These are phyloP conservation scores for Clusia tigrina DNA, from an alignment of 2,888 invertebrate genomes.

Conservation along the genomic window DNA sequence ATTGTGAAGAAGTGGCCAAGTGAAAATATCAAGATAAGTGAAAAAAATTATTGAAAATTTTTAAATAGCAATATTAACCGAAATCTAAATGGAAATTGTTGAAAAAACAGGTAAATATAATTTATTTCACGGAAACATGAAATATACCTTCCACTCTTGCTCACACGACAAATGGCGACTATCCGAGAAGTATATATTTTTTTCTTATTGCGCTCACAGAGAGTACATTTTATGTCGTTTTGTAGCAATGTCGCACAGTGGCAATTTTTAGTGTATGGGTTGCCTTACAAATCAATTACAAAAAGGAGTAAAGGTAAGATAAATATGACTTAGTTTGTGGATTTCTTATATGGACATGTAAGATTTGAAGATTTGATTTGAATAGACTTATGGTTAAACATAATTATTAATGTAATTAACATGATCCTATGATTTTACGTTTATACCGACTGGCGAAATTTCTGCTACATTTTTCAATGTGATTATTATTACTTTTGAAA, in stretches of 20 bases:
- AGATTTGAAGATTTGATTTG: background rate
- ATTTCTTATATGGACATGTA: too few species aligned
- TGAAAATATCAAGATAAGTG: conserved; percentile 14
- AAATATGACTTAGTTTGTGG: too few species aligned
- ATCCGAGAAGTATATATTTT: conserved; percentile 37
- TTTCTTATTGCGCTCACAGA: conserved; percentile 36
- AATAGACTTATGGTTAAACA: too few species aligned
- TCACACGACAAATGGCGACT: conserved; percentile 60
- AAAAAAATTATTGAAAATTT: conserved; percentile 38
- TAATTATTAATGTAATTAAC: too few species aligned
- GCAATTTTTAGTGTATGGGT: conserved; percentile 1
- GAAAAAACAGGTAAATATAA: conserved; percentile 50
- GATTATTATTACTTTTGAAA: too few species aligned
- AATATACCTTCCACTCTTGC: conserved; percentile 41
- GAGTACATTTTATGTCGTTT: conserved; percentile 24
- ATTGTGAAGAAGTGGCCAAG: conserved; percentile 16
- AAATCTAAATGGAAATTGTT: conserved; percentile 48
- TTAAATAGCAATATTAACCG: conserved; percentile 28
- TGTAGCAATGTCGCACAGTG: conserved; percentile 5
- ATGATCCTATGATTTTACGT: too few species aligned
- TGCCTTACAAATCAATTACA: background rate
- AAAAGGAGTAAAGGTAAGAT: background rate
- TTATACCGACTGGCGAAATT: too few species aligned
- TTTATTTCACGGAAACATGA: conserved; percentile 37
- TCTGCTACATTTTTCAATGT: too few species aligned